Base-by-base conservation (phyloP, 2,888 invertebrate genomes). In the Hypomecis atomaria region DNA sequence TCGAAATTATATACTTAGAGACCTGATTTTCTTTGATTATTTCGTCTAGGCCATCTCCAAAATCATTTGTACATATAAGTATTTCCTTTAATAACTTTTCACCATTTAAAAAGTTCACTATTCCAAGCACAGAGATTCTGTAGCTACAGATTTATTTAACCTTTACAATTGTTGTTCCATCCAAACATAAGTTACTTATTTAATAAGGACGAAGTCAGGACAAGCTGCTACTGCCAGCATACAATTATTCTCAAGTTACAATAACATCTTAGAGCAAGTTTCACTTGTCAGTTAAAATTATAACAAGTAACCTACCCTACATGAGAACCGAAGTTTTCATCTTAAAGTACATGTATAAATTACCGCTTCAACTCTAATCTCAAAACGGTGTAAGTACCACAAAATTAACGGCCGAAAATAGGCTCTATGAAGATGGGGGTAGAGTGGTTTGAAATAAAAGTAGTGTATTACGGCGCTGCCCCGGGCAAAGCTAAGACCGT, bases 341-440 rank as follows among this genome's bases (percentile, higher is more conserved):
- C 63, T 58, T 54, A 64, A 64, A 59, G 55, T 64, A 55, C 59
- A 53, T 44, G 45, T 64, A 64, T 59, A 64, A 59, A 59, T 64
- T 59, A 59, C 49, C 10, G 33, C 40, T 33, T n/a, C 8, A 5
- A 3, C 7, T 13, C 10, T 37, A 47, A 34, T 53, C 8, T 1
- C n/a, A 47, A 60, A 65, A 52, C 34, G 59, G 23, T 10, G 6
- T 40, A 56, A 23, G 7, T 4, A 38, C 7, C 55, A 44, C 5
- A 33, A 10, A 23, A 13, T n/a, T 34, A 7, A n/a, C 40, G 5
- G 33, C 11, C 10, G 4, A 63, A 59, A 49, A n/a, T n/a, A 44
- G 44, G n/a, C 11, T 13, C 11, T 59, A 44, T 6, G 2, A 0
- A 0, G 0, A 0, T 6, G 11, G 23, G 6, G n/a, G 34, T 58